A percentile compares a stretch with the other conserved stretches of the same genome.
Evolutionary conservation across 2,797 vertebrate species (phyloP).

Genomic region (Argya squamiceps): DNA sequence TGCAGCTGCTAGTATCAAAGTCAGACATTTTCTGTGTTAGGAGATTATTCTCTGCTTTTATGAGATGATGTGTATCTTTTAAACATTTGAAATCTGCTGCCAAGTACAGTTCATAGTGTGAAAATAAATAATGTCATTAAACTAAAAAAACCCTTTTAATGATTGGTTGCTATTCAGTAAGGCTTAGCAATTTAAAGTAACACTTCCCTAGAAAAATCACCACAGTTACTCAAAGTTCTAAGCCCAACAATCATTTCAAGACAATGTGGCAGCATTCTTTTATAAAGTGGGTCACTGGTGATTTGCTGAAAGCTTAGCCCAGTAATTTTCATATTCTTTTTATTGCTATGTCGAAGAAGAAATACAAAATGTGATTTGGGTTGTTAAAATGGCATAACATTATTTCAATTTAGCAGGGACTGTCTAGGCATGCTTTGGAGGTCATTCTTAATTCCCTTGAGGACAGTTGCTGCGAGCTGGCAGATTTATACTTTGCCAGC

Average conservation of each 20-base stretch:
- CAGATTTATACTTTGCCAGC: background rate
- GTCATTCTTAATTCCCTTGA: background rate
- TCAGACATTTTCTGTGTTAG: background rate
- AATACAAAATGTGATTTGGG: background rate
- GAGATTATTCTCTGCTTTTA: conserved; percentile 15
- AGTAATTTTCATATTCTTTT: background rate
- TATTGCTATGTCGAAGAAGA: background rate
- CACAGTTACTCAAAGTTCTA: background rate
- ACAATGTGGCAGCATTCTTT: background rate
- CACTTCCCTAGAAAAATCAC: background rate
- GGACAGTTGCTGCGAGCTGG: background rate
- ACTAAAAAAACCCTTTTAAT: background rate
- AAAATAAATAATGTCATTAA: conserved; percentile 32
- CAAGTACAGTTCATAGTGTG: background rate
- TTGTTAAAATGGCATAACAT: background rate
- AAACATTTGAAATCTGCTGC: background rate
- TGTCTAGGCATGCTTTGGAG: background rate
- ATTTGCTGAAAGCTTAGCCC: background rate
- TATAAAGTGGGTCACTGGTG: background rate
- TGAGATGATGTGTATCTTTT: conserved; percentile 11
- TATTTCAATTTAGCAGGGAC: background rate
- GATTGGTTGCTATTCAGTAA: background rate
- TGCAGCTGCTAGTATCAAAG: background rate
- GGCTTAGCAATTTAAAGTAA: background rate
- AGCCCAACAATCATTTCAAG: background rate